A percentile compares a stretch with the other conserved stretches of the same genome.
Evolutionary conservation across 2,888 invertebrate species (phyloP).

Genomic region (Hirtodrosophila trivittata): DNA sequence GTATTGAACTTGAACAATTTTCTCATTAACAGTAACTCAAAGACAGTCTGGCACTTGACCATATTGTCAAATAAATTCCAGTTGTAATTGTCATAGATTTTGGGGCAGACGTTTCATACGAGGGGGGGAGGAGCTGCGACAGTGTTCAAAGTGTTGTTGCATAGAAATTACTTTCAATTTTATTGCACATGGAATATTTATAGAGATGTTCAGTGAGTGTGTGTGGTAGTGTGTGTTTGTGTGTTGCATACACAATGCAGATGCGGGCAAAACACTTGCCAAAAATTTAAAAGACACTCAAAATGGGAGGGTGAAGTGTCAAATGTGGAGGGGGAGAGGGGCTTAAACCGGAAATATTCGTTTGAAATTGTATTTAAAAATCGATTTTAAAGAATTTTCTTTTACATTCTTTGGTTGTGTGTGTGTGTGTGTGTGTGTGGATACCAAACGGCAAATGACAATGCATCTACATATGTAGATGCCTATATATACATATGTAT

Average conservation of each 20-base stretch:
- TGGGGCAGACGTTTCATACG: neutral
- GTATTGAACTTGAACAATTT: constrained; percentile 46
- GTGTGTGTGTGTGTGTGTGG: constrained; percentile 21
- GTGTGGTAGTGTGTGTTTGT: constrained; percentile 1
- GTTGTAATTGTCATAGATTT: constrained; percentile 68
- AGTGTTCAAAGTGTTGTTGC: constrained; percentile 25
- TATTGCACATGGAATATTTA: constrained; percentile 61
- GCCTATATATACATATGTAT: constrained; percentile 24
- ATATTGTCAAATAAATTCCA: constrained; percentile 56
- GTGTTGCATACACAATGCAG: constrained; percentile 7
- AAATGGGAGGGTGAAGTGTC: neutral
- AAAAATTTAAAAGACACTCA: constrained; percentile 35
- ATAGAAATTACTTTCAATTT: constrained; percentile 64
- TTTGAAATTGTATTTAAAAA: constrained; percentile 54
- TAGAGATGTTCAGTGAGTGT: constrained; percentile 40
- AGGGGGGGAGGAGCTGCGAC: neutral
- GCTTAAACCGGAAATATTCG: constrained; percentile 31
- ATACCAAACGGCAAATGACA: constrained; percentile 48
- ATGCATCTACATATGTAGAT: constrained; percentile 31
- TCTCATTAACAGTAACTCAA: constrained; percentile 72
- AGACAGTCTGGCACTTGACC: constrained; percentile 34
- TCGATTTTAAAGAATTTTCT: constrained; percentile 50
- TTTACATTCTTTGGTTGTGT: constrained; percentile 3
- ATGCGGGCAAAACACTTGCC: constrained; percentile 32
- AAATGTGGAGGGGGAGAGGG: neutral